Conservation (phyloP, 2,797 vertebrate species). For the Macropodus opercularis region DNA sequence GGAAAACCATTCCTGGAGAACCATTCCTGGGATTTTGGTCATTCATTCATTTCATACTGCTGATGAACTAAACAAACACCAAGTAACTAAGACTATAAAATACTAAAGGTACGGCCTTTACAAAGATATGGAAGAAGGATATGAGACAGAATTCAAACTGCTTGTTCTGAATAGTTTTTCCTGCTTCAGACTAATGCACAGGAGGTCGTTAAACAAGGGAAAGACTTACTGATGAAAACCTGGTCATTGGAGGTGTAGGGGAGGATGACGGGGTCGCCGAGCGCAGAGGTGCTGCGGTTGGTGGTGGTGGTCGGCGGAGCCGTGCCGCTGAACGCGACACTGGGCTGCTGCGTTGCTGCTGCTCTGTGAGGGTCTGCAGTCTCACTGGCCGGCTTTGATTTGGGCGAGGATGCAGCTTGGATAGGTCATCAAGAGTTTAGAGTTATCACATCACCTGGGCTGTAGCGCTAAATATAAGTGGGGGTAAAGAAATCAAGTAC, state of each 20-base stretch:
- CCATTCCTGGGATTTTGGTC: background rate
- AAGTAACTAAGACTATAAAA: background rate
- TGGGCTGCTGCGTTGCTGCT: constrained; percentile 29
- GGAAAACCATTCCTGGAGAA: no score
- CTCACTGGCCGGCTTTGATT: constrained; percentile 29
- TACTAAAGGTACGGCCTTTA: background rate
- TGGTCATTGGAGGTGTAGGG: constrained; percentile 72
- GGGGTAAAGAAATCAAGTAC: constrained; percentile 53
- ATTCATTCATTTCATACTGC: background rate
- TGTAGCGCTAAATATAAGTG: background rate
- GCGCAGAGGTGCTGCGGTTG: constrained; percentile 44
- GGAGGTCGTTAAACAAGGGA: no score
- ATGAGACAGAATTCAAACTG: no score
- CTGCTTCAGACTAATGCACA: no score
- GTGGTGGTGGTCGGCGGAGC: constrained; percentile 34
- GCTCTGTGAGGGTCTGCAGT: background rate
- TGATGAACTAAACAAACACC: background rate
- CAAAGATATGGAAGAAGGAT: no score
- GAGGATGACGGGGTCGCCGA: constrained; percentile 74
- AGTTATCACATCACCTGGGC: background rate
- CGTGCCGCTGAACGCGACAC: constrained; percentile 7
- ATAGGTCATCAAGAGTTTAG: background rate
- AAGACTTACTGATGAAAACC: constrained; percentile 83
- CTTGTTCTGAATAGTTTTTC: background rate
- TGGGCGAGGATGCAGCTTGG: constrained; percentile 39